phyloP scores from a whole-genome alignment of 2,797 vertebrate species.

The Molossus molossus region DNA sequence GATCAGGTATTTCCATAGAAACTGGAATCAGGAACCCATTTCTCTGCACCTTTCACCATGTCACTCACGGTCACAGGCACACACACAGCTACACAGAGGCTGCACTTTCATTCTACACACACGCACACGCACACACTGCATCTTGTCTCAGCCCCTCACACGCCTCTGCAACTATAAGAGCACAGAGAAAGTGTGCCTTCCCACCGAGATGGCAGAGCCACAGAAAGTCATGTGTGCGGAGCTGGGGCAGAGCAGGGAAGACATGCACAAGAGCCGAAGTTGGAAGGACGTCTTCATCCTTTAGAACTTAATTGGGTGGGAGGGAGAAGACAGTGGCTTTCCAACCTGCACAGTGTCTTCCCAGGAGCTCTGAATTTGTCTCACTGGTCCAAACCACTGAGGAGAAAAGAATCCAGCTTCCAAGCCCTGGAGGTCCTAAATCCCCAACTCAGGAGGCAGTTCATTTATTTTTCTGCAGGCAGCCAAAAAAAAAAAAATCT shows the following conservation, averaged over 20 bases:
- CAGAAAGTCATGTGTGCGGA: neutral
- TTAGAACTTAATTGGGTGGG: slow-evolving; percentile 29
- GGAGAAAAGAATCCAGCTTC: slow-evolving; percentile 17
- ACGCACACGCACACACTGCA: neutral
- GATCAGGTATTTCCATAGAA: slow-evolving; percentile 66
- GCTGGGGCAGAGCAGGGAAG: slow-evolving; percentile 33
- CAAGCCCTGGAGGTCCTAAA: neutral
- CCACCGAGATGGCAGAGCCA: neutral
- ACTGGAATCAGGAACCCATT: neutral
- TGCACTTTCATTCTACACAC: neutral
- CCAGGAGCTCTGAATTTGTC: neutral
- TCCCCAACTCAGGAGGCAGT: neutral
- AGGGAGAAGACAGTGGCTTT: neutral
- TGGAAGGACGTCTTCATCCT: neutral
- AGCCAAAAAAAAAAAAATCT: slow-evolving; percentile 54
- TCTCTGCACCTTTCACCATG: neutral
- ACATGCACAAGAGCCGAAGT: neutral
- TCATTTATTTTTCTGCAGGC: neutral
- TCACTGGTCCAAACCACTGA: slow-evolving; percentile 58
- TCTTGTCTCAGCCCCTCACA: slow-evolving; percentile 33
- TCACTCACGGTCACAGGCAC: neutral
- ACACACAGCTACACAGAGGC: rapidly evolving
- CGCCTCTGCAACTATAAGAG: neutral
- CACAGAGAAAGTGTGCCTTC: slow-evolving; percentile 29
- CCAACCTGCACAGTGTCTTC: neutral